A percentile compares a stretch with the other conserved stretches of the same genome.
phyloP scores from a whole-genome alignment of 1,140 invertebrate species.

The Pygmarrhopalites habei region DNA sequence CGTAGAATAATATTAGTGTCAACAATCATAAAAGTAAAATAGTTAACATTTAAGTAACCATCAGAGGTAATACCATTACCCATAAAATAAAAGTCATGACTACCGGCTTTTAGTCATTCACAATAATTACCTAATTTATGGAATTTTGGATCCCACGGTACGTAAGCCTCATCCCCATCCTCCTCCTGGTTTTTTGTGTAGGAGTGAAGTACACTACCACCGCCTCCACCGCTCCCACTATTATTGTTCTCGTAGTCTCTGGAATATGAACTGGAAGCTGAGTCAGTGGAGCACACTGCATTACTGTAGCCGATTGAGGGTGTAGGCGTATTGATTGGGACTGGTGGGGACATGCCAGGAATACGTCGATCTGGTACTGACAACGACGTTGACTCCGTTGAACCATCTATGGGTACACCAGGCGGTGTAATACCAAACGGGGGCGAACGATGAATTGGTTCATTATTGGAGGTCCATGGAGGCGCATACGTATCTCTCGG shows the following conservation, averaged over 20 bases:
- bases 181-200: conserved; percentile 47
- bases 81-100: too few species aligned
- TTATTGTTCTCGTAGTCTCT: conserved; percentile 52
- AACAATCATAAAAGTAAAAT: too few species aligned
- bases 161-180: conserved; percentile 56
- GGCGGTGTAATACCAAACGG: conserved; percentile 39
- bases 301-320: conserved; percentile 29
- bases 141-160: conserved; percentile 44
- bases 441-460: conserved; percentile 42
- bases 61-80: too few species aligned
- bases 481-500: conserved; percentile 69
- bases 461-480: conserved; percentile 55
- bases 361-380: neutral
- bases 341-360: conserved; percentile 24
- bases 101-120: neutral
- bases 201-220: neutral
- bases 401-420: conserved; percentile 23
- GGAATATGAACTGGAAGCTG: conserved; percentile 54
- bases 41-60: too few species aligned
- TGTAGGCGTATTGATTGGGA: conserved; percentile 17
- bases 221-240: conserved; percentile 6
- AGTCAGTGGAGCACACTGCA: conserved; percentile 30
- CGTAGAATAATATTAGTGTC: too few species aligned
- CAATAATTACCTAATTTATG: conserved; percentile 16
- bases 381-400: conserved; percentile 30